Evolutionary conservation across 2,888 invertebrate species (phyloP), one percentile per base, ranked within the genome.

Genomic region (Microchrysa polita): DNA sequence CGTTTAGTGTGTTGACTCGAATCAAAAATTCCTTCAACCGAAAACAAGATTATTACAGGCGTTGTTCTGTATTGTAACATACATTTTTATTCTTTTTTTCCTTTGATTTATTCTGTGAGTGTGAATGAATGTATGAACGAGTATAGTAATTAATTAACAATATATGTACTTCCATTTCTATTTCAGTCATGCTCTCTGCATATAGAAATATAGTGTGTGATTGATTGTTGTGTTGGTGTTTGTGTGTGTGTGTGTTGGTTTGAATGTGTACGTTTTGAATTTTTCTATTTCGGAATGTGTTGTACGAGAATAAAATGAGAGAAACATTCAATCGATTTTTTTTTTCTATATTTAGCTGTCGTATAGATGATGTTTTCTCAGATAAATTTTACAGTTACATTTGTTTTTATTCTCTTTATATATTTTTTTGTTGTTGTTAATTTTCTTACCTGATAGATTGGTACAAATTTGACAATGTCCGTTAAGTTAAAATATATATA

Each of bases 1-100:
- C 27, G 22, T 59, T n/a, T n/a, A n/a, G n/a, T n/a, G n/a, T 34
- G 27, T 34, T 59, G 23, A 59, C 22, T 59, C 48, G 48, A 48
- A 48, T 48, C n/a, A 48, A 48, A 48, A 48, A 48, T 48, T 48
- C 48, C 27, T 48, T 48, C 48, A 48, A 48, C 48, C 12, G n/a
- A n/a, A 48, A 48, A 48, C 27, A 48, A 7, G 12, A n/a, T n/a
- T 12, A 48, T 48, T 48, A 48, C 48, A 48, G n/a, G 48, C 48
- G 48, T n/a, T n/a, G n/a, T 48, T 48, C 48, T 12, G n/a, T n/a
- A 34, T 34, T 34, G 27, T 34, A 34, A 34, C 27, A 48, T 48
- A 42, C 7, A 42, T 12, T 42, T 42, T 42, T 42, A 42, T 42
- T n/a, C n/a, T n/a, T n/a, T n/a, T n/a, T 48, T 48, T 48, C 48